Evolutionary conservation across 1,140 invertebrate species (phyloP).

Genomic region (Neelides sp.): DNA sequence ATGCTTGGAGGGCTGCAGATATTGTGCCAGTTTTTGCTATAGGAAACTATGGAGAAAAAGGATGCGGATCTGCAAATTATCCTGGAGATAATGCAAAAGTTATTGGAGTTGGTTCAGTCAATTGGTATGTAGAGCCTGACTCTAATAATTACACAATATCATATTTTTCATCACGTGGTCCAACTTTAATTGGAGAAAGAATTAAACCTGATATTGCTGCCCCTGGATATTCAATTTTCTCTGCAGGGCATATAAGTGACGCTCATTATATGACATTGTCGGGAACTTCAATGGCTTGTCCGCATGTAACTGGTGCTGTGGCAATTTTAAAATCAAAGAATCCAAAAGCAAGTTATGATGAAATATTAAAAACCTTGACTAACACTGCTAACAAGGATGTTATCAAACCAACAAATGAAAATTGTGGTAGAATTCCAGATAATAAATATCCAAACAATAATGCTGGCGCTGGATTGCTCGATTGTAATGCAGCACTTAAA

Average conservation of each 20-base stretch:
- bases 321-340: too few species aligned
- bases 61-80: constrained; percentile 13
- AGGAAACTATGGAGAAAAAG: constrained; percentile 6
- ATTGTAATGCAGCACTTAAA: too few species aligned
- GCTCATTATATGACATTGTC: constrained; percentile 5
- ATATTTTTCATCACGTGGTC: constrained; percentile 10
- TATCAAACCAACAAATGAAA: too few species aligned
- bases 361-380: too few species aligned
- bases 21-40: constrained; percentile 15
- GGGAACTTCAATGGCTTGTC: constrained; percentile 10
- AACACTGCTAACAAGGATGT: too few species aligned
- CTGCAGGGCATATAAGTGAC: constrained; percentile 3
- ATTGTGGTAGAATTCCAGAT: too few species aligned
- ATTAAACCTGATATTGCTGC: constrained; percentile 13
- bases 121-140: too few species aligned
- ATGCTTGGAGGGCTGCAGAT: constrained; percentile 1
- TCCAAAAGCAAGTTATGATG: too few species aligned
- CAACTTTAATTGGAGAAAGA: not conserved
- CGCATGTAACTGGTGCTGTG: constrained; percentile 16
- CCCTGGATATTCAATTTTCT: constrained; percentile 4
- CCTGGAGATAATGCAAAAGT: constrained; percentile 16
- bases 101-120: constrained; percentile 21
- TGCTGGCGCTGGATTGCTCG: too few species aligned
- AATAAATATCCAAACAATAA: too few species aligned
- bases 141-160: constrained; percentile 11